Evolutionary conservation across 2,113 vertebrate genomes (phyloP), one percentile per base, ranked within the genome.

Genomic region (Ammodytes dubius): DNA sequence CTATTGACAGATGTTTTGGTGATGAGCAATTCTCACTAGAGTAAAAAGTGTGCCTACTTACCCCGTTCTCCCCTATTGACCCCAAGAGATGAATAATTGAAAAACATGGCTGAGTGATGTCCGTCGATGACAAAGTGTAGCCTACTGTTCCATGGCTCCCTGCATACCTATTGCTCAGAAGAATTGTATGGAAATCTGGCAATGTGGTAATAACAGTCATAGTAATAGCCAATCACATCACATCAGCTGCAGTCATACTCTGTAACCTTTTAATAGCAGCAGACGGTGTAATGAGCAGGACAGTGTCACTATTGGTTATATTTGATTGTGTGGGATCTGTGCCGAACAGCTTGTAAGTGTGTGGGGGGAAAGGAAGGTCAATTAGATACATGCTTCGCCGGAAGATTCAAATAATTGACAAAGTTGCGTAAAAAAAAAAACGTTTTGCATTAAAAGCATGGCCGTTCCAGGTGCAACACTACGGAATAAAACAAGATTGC

Each of bases 321-420:
- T 58, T 46, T 67, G 39, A 73, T 42, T 17, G 52, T 57, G 52
- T 49, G 54, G 60, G n/a, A n/a, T 63, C 60, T 37, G 39, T 14
- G 53, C 15, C n/a, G 45, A 81, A 60, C 69, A 57, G 60, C 52
- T 80, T 50, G 43, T 45, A 49, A 59, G 53, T 42, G 45, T 50
- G 50, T 1, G 14, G 14, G 14, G 14, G 13, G 27, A 45, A 35
- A 59, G 53, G 13, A 73, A 58, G 43, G 53, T 59, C 53, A 63
- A 60, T 77, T 52, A 60, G 56, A 60, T 27, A 27, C 37, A 13
- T 2, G 1, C 65, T 53, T n/a, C 70, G 47, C 37, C 7, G 1
- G 42, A 78, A 70, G 58, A 70, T 63, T 63, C 47, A 54, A 56
- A 47, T 70, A 70, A 70, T 79, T 39, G 27, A 79, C 63, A 40